Base-by-base conservation (phyloP, 2,888 invertebrate genomes). In the Chironomus tentans region DNA sequence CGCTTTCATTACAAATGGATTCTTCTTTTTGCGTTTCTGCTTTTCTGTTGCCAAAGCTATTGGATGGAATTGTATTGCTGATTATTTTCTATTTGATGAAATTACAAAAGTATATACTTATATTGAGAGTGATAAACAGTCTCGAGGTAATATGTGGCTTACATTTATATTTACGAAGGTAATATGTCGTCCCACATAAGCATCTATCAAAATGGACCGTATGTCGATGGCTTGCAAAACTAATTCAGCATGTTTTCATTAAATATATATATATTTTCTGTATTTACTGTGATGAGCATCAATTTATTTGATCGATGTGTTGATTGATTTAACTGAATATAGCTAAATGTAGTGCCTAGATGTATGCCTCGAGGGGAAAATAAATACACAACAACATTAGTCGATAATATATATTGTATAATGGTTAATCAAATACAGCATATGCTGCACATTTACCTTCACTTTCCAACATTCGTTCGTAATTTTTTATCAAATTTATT, bases 261-360 rank as follows among this genome's bases (percentile, higher is more conserved):
- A 48, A 47, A 70, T 70, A 70, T 47, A 69, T 47, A 69, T 46
- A 70, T 70, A 28, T 70, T 46, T 47, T 47, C n/a, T 15, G 50
- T 69, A 69, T 46, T 69, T 47, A 47, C 21, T 46, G 47, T 70
- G 71, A 71, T 71, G 71, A 71, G 71, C 71, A 65, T 70, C 71
- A 50, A 71, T 71, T 71, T 71, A 71, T 56, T 71, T 71, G 71
- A 71, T 71, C 56, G 71, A 71, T 71, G 71, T 56, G 71, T 48
- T 71, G 71, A 71, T 56, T 71, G 71, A 71, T 71, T 71, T 15
- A 48, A 46, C 47, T 18, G 70, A 48, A 70, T 47, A 70, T 70
- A 47, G 47, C 70, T 47, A 3, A 15, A 56, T 18, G 15, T 56
- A 15, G 56, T 50, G 38, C 38, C 38, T 38, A 1, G 38, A 38